Evolutionary conservation across 2,113 vertebrate genomes (phyloP).

Genomic region (Rhizomys pruinosus): DNA sequence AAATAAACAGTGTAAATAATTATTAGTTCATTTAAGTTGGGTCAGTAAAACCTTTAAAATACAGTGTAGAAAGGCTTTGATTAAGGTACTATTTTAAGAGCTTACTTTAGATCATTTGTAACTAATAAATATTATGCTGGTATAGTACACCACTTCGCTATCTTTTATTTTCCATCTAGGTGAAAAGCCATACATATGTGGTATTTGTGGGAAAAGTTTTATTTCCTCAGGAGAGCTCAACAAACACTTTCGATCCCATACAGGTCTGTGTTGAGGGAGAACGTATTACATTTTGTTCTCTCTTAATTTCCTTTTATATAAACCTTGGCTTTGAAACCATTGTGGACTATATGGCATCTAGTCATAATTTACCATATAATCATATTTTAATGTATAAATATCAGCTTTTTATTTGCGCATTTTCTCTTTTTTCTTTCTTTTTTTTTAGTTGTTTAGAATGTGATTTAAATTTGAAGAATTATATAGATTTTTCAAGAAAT

Average conservation of each 20-base stretch:
- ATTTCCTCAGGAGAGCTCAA: conserved; percentile 96
- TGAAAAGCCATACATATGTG: conserved; percentile 94
- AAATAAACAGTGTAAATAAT: conserved; percentile 42
- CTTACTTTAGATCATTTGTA: conserved; percentile 74
- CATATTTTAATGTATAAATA: conserved; percentile 66
- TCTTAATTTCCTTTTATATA: conserved; percentile 77
- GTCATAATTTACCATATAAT: conserved; percentile 41
- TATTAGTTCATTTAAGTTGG: conserved; percentile 49
- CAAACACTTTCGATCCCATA: conserved; percentile 96
- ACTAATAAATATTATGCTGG: conserved; percentile 77
- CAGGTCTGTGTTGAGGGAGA: conserved; percentile 90
- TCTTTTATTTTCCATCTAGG: conserved; percentile 87
- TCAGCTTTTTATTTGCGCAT: conserved; percentile 49
- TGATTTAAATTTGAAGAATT: conserved; percentile 65
- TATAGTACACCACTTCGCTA: conserved; percentile 82
- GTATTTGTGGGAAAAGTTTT: conserved; percentile 94
- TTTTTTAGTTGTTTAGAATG: conserved; percentile 53
- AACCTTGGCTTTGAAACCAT: conserved; percentile 78
- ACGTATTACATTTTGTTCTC: conserved; percentile 77
- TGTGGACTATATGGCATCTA: conserved; percentile 52
- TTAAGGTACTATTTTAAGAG: conserved; percentile 65
- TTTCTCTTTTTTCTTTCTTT: not conserved
- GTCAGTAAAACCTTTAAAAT: conserved; percentile 66
- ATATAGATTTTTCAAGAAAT: conserved; percentile 41
- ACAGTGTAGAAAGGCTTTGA: conserved; percentile 62